A percentile compares a stretch with the other conserved stretches of the same genome.
Conservation (phyloP, 1,140 invertebrate genomes). For the Carposina sasakii region DNA sequence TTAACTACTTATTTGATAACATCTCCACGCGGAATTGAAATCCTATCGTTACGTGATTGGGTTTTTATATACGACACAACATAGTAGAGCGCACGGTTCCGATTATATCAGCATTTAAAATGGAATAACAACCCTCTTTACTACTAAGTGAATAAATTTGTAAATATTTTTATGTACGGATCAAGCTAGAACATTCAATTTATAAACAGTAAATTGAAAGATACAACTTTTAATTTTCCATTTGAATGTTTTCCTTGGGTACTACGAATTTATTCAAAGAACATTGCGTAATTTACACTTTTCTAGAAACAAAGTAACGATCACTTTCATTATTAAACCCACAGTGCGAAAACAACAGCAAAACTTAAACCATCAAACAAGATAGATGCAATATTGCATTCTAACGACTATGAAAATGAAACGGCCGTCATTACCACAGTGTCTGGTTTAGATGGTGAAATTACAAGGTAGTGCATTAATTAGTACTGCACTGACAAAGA, state of each 20-base stretch:
- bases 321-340: conserved; percentile 50
- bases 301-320: conserved; percentile 40
- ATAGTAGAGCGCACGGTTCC: conserved; percentile 16
- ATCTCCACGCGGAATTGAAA: conserved; percentile 22
- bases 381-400: conserved; percentile 33
- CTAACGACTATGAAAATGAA: conserved; percentile 29
- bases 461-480: conserved; percentile 43
- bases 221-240: no score
- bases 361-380: conserved; percentile 29
- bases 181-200: no score
- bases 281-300: no score
- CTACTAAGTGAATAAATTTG: no score
- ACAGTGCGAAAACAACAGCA: conserved; percentile 41
- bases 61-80: conserved; percentile 24
- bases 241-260: no score
- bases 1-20: conserved; percentile 23
- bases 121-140: no score
- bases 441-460: conserved; percentile 41
- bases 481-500: conserved; percentile 33
- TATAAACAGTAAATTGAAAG: no score
- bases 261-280: no score
- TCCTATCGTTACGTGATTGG: conserved; percentile 26
- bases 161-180: no score
- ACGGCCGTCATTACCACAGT: conserved; percentile 22
- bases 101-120: no score